A percentile compares a stretch with the other conserved stretches of the same genome.
Conservation (phyloP, 2,797 vertebrate genomes). For the Hydrocynus forskahlii region DNA sequence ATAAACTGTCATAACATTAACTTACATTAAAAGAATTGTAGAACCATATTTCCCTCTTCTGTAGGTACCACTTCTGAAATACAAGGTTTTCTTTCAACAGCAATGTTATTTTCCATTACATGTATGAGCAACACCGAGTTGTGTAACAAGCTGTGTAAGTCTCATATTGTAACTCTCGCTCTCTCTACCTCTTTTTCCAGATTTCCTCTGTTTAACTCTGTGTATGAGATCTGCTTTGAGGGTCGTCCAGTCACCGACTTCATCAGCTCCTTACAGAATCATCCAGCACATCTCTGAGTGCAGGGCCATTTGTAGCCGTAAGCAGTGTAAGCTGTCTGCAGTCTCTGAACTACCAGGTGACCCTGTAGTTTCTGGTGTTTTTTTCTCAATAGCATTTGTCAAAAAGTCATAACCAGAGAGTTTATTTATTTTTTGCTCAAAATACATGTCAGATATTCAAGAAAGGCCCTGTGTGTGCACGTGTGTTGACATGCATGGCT, state of each 20-base stretch:
- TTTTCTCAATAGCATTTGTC: background rate
- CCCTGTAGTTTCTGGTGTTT: background rate
- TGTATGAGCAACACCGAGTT: background rate
- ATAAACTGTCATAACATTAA: too few relatives aligned
- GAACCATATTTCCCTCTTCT: background rate
- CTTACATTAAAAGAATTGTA: too few relatives aligned
- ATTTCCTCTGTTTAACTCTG: conserved; percentile 93
- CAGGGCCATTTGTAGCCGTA: background rate
- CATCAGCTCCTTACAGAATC: conserved; percentile 91
- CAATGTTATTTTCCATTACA: too few relatives aligned
- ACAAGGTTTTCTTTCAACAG: too few relatives aligned
- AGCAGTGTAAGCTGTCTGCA: background rate
- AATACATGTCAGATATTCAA: too few relatives aligned
- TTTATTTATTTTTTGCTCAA: too few relatives aligned
- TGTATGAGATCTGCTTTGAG: conserved; percentile 91
- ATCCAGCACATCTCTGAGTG: conserved; percentile 90
- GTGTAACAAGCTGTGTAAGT: background rate
- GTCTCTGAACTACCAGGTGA: background rate
- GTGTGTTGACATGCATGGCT: background rate
- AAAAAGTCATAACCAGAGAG: too few relatives aligned
- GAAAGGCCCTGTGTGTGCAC: too few relatives aligned
- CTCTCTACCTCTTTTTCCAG: conserved; percentile 66
- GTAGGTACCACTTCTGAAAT: background rate
- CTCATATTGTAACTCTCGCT: background rate
- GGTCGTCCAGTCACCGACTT: conserved; percentile 86